Percentiles rank a stretch among this genome's conserved stretches.
Evolutionary conservation across 2,797 vertebrate genomes (phyloP).

Genomic region (Lophius americanus): DNA sequence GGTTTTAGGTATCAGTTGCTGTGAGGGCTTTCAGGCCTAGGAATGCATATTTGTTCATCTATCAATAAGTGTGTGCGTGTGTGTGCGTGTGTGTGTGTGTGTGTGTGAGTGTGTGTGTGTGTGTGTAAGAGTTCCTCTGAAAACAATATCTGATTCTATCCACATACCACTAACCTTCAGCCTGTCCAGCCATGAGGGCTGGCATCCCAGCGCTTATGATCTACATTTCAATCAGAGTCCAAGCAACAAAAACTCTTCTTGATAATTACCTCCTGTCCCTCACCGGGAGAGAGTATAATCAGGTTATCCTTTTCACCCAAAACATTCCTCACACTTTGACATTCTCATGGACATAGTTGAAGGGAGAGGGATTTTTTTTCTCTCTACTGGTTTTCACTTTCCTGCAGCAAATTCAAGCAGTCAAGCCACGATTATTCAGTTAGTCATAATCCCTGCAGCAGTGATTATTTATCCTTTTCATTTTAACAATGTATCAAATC

Average conservation of each 20-base stretch:
- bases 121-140: constrained; percentile 55
- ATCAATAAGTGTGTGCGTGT: constrained; percentile 74
- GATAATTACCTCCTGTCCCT: constrained; percentile 73
- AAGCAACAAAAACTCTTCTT: constrained; percentile 54
- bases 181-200: constrained; percentile 48
- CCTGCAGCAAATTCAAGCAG: neutral
- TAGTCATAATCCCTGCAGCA: neutral
- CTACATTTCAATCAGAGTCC: constrained; percentile 51
- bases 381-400: constrained; percentile 35
- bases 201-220: constrained; percentile 56
- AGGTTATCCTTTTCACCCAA: constrained; percentile 71
- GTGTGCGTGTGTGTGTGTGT: constrained; percentile 59
- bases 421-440: neutral
- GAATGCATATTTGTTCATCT: constrained; percentile 80
- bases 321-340: constrained; percentile 67
- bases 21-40: constrained; percentile 64
- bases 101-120: constrained; percentile 57
- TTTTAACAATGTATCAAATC: constrained; percentile 8
- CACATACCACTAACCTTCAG: constrained; percentile 73
- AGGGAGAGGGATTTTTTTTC: constrained; percentile 39
- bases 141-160: constrained; percentile 80
- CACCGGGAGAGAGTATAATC: constrained; percentile 65
- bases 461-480: neutral
- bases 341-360: constrained; percentile 51
- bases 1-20: constrained; percentile 79